Conservation (phyloP, 2,888 invertebrate genomes). For the Patella ulyssiponensis region DNA sequence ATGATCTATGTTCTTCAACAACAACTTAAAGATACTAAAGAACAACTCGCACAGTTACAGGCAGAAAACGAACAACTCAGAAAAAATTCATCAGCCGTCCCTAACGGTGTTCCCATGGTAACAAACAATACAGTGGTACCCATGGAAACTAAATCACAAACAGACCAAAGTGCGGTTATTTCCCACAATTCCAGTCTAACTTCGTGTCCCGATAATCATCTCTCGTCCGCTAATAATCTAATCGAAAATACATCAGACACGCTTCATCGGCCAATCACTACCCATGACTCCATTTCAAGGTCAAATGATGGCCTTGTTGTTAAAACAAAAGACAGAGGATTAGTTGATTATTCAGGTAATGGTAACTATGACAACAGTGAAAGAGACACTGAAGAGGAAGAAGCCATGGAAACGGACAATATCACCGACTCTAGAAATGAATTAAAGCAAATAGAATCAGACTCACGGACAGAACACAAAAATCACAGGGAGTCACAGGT, state of each 20-base stretch:
- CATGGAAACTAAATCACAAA: not conserved
- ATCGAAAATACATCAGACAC: not conserved
- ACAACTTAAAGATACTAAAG: slow-evolving; percentile 88
- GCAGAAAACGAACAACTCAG: slow-evolving; percentile 73
- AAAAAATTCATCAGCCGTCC: slow-evolving; percentile 16
- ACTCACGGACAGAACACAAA: not conserved
- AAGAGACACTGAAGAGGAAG: slow-evolving; percentile 15
- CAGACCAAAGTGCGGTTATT: not conserved
- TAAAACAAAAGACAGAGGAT: not conserved
- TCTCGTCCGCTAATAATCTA: not conserved
- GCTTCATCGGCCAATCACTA: not conserved
- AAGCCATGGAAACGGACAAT: slow-evolving; percentile 26
- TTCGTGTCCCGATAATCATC: not conserved
- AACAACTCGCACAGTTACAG: slow-evolving; percentile 79
- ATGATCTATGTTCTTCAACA: slow-evolving; percentile 95
- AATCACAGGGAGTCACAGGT: not conserved
- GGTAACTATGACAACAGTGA: not conserved
- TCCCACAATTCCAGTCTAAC: not conserved
- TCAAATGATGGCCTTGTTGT: not conserved
- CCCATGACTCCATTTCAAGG: not conserved
- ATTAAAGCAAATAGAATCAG: not conserved
- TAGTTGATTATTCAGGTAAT: not conserved
- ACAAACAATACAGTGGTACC: slow-evolving; percentile 7
- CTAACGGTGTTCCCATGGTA: slow-evolving; percentile 14
- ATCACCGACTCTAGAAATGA: slow-evolving; percentile 15